Percentiles rank a stretch among this genome's conserved stretches.
Evolutionary conservation across 64 coral and sea anemone species (phyloP).

Genomic region (Dendrophyllia cribrosa): DNA sequence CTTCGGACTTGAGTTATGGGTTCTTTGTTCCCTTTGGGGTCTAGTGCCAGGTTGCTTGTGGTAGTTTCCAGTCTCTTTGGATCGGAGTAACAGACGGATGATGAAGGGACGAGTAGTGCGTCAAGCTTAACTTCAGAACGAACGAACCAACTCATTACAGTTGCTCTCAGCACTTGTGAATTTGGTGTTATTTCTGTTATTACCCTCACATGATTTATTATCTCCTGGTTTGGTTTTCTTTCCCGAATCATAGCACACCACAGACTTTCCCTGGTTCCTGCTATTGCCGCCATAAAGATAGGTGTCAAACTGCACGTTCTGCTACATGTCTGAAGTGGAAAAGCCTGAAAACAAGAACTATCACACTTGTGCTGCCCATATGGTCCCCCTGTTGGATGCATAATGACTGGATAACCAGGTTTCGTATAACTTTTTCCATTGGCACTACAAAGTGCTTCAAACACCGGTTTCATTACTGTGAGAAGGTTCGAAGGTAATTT

Average conservation of each 20-base stretch:
- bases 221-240: conserved; percentile 20
- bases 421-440: conserved; percentile 32
- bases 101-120: conserved; percentile 3
- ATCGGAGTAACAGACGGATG: conserved; percentile 11
- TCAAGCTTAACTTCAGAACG: conserved; percentile 27
- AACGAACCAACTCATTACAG: conserved; percentile 31
- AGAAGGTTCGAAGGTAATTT: conserved; percentile 42
- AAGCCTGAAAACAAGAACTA: conserved; percentile 40
- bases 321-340: conserved; percentile 49
- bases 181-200: conserved; percentile 20
- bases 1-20: too few relatives aligned
- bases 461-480: conserved; percentile 42
- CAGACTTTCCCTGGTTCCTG: conserved; percentile 13
- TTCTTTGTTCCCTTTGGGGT: too few relatives aligned
- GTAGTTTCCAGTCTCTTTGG: neutral
- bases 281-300: conserved; percentile 32
- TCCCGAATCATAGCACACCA: conserved; percentile 33
- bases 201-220: conserved; percentile 16
- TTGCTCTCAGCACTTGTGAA: conserved; percentile 26
- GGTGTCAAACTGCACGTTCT: conserved; percentile 19
- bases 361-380: conserved; percentile 6
- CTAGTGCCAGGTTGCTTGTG: neutral
- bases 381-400: conserved; percentile 27
- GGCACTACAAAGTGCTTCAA: conserved; percentile 19
- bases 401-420: conserved; percentile 29